These are phyloP conservation scores for Stomatorhinus walkeri DNA, from an alignment of 2,797 vertebrate genomes.

Conservation along the genomic window DNA sequence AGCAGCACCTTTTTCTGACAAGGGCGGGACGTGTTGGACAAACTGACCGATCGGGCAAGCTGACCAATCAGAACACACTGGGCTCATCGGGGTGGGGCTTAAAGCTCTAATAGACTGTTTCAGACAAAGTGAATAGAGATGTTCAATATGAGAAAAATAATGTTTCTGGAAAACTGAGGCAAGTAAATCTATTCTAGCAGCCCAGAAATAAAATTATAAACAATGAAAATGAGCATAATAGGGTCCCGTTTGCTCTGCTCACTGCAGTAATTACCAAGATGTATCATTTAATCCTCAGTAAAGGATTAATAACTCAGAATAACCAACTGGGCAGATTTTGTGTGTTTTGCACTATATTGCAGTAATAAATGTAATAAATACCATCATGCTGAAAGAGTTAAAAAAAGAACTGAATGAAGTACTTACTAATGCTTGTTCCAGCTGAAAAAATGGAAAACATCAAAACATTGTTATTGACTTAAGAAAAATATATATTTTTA, in stretches of 20 bases:
- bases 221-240: not conserved
- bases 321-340: not conserved
- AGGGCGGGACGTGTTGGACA: not conserved
- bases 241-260: not conserved
- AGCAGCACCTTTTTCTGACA: not conserved
- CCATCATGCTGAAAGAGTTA: not conserved
- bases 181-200: not conserved
- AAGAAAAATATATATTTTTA: not conserved
- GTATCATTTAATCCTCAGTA: not conserved
- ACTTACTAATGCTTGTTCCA: conserved; percentile 36
- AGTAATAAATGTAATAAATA: not conserved
- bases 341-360: not conserved
- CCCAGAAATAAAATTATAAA: not conserved
- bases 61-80: not conserved
- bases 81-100: not conserved
- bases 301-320: not conserved
- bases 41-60: not conserved
- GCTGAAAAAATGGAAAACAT: conserved; percentile 31
- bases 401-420: not conserved
- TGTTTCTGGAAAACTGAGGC: not conserved
- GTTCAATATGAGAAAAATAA: not conserved
- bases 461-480: not conserved
- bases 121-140: not conserved
- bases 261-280: conserved; percentile 1
- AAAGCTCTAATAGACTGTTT: not conserved